Evolutionary conservation across 2,888 invertebrate genomes (phyloP), one percentile per base, ranked within the genome.

Genomic region (Tholera decimalis): DNA sequence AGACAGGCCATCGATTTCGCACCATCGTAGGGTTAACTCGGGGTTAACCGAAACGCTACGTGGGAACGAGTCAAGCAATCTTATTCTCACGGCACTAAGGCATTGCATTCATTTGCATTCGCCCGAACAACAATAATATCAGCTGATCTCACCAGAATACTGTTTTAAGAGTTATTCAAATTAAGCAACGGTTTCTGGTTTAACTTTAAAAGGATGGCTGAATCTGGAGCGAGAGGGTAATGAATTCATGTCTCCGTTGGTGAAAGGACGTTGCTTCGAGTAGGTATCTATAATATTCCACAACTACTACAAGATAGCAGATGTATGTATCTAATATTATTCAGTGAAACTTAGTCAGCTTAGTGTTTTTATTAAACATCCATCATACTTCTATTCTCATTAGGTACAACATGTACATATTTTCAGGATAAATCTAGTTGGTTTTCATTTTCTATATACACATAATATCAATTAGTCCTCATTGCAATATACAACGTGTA

Each of bases 21-120:
- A 85, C 90, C 88, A 87, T 87, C 84, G 66, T 75, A 74, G 85
- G 89, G 90, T 90, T 89, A 91, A 88, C 88, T 67, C 81, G 72
- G 85, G 89, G 92, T 91, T 90, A 90, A 87, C 88, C 88, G 83
- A 85, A 87, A 82, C 86, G 84, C 82, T 84, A 83, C 91, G 91
- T 92, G 92, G 87, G 92, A 92, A 91, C 84, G 64, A 66, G 46
- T 54, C 33, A 58, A 61, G 73, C 82, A 85, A 86, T 85, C 83
- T 82, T 80, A 88, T 92, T 92, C 92, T 89, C 92, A 92, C 91
- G 91, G 86, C 86, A 79, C 59, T 55, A 63, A 73, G 44, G 60
- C 47, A 74, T 62, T 77, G 79, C 82, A 88, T 85, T 88, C 88
- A 89, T 90, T 91, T 91, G 88, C 90, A 90, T 90, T 85, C 79